Evolutionary conservation across 2,888 invertebrate genomes (phyloP).

Genomic region (Entomobrya proxima): DNA sequence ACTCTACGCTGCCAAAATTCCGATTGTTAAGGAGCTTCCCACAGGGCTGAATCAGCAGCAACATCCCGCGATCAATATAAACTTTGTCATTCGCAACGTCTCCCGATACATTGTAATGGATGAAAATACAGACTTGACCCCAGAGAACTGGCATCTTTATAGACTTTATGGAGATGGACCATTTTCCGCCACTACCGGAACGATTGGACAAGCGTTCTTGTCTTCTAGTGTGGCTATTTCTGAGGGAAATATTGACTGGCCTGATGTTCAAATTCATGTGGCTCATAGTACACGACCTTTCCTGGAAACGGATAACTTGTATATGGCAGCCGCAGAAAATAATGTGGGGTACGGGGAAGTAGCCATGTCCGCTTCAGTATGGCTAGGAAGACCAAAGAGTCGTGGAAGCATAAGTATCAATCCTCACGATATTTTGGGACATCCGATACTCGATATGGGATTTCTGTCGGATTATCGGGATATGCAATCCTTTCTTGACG

Average conservation of each 20-base stretch:
- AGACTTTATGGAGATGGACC: conserved; percentile 48
- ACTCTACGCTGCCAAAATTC: conserved; percentile 29
- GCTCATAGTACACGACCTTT: neutral
- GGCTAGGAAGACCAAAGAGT: conserved; percentile 54
- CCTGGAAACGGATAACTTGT: neutral
- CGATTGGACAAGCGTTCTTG: conserved; percentile 44
- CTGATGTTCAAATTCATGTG: conserved; percentile 56
- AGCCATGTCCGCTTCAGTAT: neutral
- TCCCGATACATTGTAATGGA: conserved; percentile 12
- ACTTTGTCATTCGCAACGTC: conserved; percentile 45
- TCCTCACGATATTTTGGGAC: neutral
- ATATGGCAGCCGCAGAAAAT: no score
- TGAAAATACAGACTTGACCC: conserved; percentile 40
- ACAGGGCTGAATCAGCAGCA: conserved; percentile 59
- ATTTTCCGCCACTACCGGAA: neutral
- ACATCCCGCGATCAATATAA: no score
- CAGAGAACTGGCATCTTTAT: conserved; percentile 38
- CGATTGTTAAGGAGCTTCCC: conserved; percentile 42
- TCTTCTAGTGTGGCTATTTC: conserved; percentile 33
- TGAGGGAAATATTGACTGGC: conserved; percentile 54
- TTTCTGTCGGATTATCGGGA: conserved; percentile 18
- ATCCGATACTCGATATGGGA: conserved; percentile 28
- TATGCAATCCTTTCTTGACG: neutral
- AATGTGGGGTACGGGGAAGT: neutral
- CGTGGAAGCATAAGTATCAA: conserved; percentile 38